A percentile compares a stretch with the other conserved stretches of the same genome.
phyloP scores from a whole-genome alignment of 2,113 vertebrate species.

The Trachemys scripta region DNA sequence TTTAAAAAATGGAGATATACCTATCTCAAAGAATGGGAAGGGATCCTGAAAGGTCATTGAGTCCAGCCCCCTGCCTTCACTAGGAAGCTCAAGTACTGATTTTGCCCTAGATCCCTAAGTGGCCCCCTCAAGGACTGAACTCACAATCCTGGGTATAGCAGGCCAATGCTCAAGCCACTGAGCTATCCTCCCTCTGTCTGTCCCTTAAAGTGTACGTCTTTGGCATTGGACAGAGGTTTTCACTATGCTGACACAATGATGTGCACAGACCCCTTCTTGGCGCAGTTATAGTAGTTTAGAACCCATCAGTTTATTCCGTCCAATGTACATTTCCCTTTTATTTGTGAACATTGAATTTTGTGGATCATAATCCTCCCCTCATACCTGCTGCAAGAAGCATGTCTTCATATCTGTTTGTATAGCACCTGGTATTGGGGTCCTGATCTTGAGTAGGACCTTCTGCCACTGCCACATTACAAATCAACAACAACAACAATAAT shows the following conservation, averaged over 20 bases:
- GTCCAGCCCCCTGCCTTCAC: too few species aligned
- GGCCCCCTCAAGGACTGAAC: too few species aligned
- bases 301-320: neutral
- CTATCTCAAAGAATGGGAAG: too few species aligned
- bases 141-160: too few species aligned
- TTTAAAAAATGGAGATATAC: too few species aligned
- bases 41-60: too few species aligned
- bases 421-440: neutral
- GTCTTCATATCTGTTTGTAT: neutral
- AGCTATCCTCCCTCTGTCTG: too few species aligned
- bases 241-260: neutral
- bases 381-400: neutral
- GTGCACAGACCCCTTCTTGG: neutral
- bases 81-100: too few species aligned
- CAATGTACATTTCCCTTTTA: neutral
- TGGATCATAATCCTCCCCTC: accelerated
- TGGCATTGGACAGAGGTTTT: neutral
- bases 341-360: neutral
- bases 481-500: neutral
- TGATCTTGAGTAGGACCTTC: neutral
- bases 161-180: too few species aligned
- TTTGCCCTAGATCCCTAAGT: too few species aligned
- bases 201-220: neutral
- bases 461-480: neutral
- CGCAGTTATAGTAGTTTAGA: neutral